Base-by-base conservation (phyloP, 2,888 invertebrate species). In the Diogma glabrata region DNA sequence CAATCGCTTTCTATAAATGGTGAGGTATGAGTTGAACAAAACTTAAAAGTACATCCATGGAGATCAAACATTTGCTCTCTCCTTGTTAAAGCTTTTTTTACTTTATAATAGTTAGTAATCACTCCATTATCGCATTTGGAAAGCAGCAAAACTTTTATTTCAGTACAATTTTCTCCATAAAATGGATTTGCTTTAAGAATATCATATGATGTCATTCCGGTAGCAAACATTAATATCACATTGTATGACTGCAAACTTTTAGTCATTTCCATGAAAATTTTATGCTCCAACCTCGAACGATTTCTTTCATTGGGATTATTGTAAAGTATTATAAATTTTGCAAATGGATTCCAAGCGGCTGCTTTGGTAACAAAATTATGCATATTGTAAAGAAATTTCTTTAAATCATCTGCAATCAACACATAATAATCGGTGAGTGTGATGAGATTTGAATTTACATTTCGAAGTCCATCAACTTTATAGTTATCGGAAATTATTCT, bases 1-100 rank as follows among this genome's bases (percentile, higher is more conserved):
- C 66, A 63, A 49, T 69, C 59, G 4, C 57, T 57, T 57, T 76
- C 74, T 1, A 77, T 65, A 57, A 75, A 78, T 0, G 78, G 78
- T 10, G 73, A 72, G 48, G 71, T 64, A 56, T 73, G 66, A 38
- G 75, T 58, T 19, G 75, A 72, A 43, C 78, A 67, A 51, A 77
- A 66, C 28, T 68, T 63, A 45, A 78, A 62, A 4, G 62, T 60
- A 55, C 78, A 78, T 28, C 74, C 72, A 6, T 60, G 58, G 60
- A 77, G 69, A 52, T 70, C 62, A 26, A 17, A 17, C 1, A 57
- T 53, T 2, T 71, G 70, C 8, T n/a, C 23, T 22, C n/a, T 1
- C 23, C 14, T n/a, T 12, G 7, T 12, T 14, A 10, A 3, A 1
- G 23, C 3, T 7, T 22, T 4, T 28, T 72, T 50, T 58, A 43